Evolutionary conservation across 2,888 invertebrate species (phyloP), one percentile per base, ranked within the genome.

Genomic region (Drosophila robusta): DNA sequence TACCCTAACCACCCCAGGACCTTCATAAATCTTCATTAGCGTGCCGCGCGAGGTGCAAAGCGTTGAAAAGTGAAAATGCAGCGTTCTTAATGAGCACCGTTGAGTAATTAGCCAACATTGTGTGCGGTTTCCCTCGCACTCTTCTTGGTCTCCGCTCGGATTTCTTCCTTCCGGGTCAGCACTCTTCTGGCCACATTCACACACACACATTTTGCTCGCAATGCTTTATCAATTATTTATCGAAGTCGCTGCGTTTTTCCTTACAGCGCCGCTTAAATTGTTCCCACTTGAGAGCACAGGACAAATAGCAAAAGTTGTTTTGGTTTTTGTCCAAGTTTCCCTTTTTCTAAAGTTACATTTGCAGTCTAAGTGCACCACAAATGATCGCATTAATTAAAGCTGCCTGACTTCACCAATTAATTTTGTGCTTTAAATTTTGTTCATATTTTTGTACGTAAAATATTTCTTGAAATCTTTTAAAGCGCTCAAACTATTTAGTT

Each of bases 21-120:
- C 87, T 88, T 88, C 83, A 88, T 83, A 83, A 83, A 83, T 83
- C 83, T 83, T 83, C 83, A 88, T 83, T 83, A 83, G 84, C n/a
- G 54, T 22, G 24, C 62, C 57, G 72, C 54, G 69, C 51, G 68
- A 80, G 84, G 74, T 85, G 88, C 69, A 83, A 86, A 73, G 87
- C 87, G 87, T 88, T 83, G 83, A 83, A 83, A 83, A 83, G 89
- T 83, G 83, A 83, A 83, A 83, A 83, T 87, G 87, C 89, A 83
- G 81, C 81, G 81, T 64, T 74, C 87, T 87, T 88, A 83, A 83
- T 83, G 83, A 83, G 89, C 89, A 78, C 65, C 78, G 89, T 80
- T 88, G 87, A 83, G 83, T 83, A 83, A 83, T 83, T 83, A 83
- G 83, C 83, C 78, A 87, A 77, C 89, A 88, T 88, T 88, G 82